These are phyloP conservation scores for Clamator glandarius DNA, from an alignment of 2,797 vertebrate species.

Conservation along the genomic window DNA sequence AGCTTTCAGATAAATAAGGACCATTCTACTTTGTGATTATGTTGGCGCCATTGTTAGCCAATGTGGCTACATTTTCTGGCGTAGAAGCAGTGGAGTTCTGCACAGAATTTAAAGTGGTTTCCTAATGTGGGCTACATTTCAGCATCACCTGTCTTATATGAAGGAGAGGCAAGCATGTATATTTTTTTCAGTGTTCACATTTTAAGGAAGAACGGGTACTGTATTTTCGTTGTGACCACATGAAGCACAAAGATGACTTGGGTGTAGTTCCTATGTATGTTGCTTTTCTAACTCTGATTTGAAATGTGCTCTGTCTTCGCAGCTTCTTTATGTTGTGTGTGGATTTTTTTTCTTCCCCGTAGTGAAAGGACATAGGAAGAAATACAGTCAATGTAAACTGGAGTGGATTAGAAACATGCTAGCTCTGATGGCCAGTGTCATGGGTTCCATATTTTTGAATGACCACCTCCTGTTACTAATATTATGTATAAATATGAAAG, in stretches of 20 bases:
- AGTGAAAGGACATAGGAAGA: not conserved
- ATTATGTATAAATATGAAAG: not conserved
- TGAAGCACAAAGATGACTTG: not conserved
- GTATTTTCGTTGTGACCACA: not conserved
- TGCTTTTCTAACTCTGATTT: not conserved
- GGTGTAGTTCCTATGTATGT: rapidly evolving
- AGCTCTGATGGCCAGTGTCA: not conserved
- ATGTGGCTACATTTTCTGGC: not conserved
- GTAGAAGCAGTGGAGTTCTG: not conserved
- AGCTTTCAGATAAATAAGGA: not conserved
- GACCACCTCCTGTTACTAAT: not conserved
- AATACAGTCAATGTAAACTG: not conserved
- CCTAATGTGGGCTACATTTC: not conserved
- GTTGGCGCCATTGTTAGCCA: not conserved
- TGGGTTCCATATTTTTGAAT: not conserved
- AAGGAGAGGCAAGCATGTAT: not conserved
- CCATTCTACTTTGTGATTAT: not conserved
- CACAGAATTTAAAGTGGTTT: not conserved
- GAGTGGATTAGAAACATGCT: not conserved
- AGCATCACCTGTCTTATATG: not conserved
- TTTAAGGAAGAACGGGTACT: not conserved
- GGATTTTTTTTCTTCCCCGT: not conserved
- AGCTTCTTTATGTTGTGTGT: not conserved
- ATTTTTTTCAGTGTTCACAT: rapidly evolving
- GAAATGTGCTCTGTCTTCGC: not conserved